Conservation (phyloP, 2,113 vertebrate species). For the Poecile atricapillus region DNA sequence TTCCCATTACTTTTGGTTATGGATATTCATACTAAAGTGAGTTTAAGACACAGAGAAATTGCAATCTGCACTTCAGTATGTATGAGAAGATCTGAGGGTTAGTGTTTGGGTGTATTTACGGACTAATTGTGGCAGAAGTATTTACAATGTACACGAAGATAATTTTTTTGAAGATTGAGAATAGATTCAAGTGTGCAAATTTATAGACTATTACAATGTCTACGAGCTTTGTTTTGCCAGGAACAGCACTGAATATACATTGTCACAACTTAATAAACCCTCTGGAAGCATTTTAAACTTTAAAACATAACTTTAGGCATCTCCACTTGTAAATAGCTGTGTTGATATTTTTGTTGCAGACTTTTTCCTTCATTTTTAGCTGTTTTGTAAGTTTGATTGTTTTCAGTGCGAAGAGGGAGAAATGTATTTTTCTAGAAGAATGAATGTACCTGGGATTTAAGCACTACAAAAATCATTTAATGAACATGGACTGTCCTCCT, state of each 20-base stretch:
- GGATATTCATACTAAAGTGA: neutral
- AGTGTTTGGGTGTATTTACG: neutral
- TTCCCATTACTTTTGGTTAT: neutral
- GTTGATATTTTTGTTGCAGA: neutral
- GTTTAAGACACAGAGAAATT: neutral
- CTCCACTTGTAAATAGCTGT: neutral
- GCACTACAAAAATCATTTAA: neutral
- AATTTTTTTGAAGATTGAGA: neutral
- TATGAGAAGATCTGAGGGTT: neutral
- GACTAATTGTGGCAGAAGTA: neutral
- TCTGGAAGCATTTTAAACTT: neutral
- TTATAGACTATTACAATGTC: neutral
- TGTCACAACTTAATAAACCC: neutral
- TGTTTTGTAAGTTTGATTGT: neutral
- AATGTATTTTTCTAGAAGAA: conserved; percentile 43
- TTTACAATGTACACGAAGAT: neutral
- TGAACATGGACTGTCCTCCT: neutral
- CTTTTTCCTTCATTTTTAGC: neutral
- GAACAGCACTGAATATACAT: neutral
- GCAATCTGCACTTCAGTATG: neutral
- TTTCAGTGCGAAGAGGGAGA: neutral
- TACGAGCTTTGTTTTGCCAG: neutral
- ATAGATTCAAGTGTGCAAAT: neutral
- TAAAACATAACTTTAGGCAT: neutral
- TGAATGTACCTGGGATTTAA: conserved; percentile 11